Percentiles rank a stretch among this genome's conserved stretches.
Evolutionary conservation across 2,797 vertebrate species (phyloP).

Genomic region (Gobionotothen gibberifrons): DNA sequence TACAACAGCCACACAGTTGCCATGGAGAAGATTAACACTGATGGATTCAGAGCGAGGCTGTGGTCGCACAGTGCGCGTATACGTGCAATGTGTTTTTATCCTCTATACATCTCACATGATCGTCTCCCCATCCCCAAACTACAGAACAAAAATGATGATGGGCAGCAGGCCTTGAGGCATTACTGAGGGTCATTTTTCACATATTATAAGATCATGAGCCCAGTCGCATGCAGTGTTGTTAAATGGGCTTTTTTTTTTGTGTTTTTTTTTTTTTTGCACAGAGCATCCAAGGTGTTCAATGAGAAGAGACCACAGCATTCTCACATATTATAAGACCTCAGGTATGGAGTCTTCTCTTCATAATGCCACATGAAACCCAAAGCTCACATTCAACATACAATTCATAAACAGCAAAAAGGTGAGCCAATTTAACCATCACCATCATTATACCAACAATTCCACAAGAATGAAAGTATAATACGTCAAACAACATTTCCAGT

Average conservation of each 20-base stretch:
- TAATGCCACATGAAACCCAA: conserved; percentile 68
- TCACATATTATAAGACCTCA: conserved; percentile 44
- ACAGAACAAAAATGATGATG: conserved; percentile 50
- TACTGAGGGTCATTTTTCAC: conserved; percentile 56
- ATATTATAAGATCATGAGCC: conserved; percentile 59
- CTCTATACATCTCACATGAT: conserved; percentile 39
- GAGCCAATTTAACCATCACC: conserved; percentile 78
- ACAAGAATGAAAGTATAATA: conserved; percentile 82
- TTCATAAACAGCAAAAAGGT: conserved; percentile 69
- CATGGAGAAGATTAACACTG: conserved; percentile 80
- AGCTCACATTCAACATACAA: conserved; percentile 72
- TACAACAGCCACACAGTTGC: conserved; percentile 75
- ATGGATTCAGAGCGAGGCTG: conserved; percentile 68
- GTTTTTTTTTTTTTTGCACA: conserved; percentile 40
- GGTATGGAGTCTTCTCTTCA: conserved; percentile 55
- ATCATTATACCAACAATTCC: conserved; percentile 79
- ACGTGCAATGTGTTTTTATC: conserved; percentile 71
- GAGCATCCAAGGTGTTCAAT: conserved; percentile 62
- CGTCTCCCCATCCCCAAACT: conserved; percentile 24
- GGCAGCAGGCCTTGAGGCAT: conserved; percentile 59
- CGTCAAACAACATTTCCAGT: conserved; percentile 72
- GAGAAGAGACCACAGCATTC: conserved; percentile 52
- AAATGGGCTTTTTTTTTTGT: conserved; percentile 39
- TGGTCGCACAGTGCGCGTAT: conserved; percentile 59
- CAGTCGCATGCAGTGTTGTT: conserved; percentile 70